Evolutionary conservation across 2,888 invertebrate genomes (phyloP).

Genomic region (Cylloceria caligata): DNA sequence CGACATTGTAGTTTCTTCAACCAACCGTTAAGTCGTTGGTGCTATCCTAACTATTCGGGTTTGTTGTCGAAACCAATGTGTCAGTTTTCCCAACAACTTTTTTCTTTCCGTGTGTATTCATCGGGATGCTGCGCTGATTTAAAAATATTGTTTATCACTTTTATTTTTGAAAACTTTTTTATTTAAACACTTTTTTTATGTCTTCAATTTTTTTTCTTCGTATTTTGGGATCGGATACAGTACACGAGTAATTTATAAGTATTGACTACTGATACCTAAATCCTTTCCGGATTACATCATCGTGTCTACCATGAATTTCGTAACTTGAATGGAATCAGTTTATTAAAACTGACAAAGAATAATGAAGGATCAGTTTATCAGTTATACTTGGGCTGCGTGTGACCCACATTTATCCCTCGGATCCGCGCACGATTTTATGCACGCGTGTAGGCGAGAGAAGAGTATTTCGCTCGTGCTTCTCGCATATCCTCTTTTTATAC

Average conservation of each 20-base stretch:
- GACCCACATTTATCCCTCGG: constrained; percentile 58
- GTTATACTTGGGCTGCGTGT: constrained; percentile 39
- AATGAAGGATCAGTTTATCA: constrained; percentile 51
- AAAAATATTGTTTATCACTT: too few species aligned
- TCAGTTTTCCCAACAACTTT: too few species aligned
- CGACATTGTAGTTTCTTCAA: too few species aligned
- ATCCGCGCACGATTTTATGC: constrained; percentile 40
- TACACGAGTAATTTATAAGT: neutral
- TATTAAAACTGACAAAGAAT: constrained; percentile 49
- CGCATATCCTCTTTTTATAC: constrained; percentile 17
- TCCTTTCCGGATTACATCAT: constrained; percentile 40
- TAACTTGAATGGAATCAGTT: constrained; percentile 63
- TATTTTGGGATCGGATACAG: neutral
- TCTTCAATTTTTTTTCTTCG: neutral
- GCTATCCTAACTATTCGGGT: too few species aligned
- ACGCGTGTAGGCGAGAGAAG: constrained; percentile 48
- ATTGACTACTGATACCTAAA: constrained; percentile 1
- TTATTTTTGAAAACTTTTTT: neutral
- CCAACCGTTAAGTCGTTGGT: too few species aligned
- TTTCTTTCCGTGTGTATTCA: too few species aligned
- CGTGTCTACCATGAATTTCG: constrained; percentile 55
- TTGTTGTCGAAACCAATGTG: too few species aligned
- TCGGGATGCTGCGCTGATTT: neutral
- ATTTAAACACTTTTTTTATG: neutral
- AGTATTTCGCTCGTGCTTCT: constrained; percentile 48